phyloP scores from a whole-genome alignment of 2,797 vertebrate genomes.

The Gambelia wislizenii region DNA sequence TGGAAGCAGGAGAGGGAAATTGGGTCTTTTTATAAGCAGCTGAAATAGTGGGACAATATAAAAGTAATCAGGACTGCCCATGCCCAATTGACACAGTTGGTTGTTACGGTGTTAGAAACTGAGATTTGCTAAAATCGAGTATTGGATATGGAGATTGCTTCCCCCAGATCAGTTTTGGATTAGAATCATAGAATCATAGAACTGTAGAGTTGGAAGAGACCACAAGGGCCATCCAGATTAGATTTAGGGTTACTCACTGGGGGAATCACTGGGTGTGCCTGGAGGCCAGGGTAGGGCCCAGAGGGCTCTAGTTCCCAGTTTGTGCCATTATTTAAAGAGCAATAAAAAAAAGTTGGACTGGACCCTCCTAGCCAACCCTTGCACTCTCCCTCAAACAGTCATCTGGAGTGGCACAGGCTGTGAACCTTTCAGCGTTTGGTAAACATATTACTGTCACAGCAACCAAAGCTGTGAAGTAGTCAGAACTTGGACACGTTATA shows the following conservation, averaged over 20 bases:
- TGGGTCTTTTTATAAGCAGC: too few relatives aligned
- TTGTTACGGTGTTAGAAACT: background rate
- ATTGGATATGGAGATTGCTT: background rate
- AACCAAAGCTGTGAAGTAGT: background rate
- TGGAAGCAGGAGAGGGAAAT: too few relatives aligned
- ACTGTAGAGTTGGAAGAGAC: too few relatives aligned
- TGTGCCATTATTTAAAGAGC: background rate
- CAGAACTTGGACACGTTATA: too few relatives aligned
- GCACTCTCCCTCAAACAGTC: background rate
- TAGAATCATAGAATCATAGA: too few relatives aligned
- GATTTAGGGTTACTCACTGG: background rate
- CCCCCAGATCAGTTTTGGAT: background rate
- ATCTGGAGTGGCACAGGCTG: background rate
- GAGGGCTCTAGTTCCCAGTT: background rate
- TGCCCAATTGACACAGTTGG: too few relatives aligned
- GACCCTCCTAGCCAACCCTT: background rate
- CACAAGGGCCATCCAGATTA: too few relatives aligned
- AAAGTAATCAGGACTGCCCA: too few relatives aligned
- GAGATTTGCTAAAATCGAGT: background rate
- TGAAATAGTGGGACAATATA: too few relatives aligned
- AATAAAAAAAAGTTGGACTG: background rate
- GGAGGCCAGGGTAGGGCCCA: background rate
- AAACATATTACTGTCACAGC: background rate
- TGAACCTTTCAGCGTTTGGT: background rate
- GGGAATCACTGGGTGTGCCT: background rate